phyloP scores from a whole-genome alignment of 2,113 vertebrate genomes.

The Muntiacus muntjak region DNA sequence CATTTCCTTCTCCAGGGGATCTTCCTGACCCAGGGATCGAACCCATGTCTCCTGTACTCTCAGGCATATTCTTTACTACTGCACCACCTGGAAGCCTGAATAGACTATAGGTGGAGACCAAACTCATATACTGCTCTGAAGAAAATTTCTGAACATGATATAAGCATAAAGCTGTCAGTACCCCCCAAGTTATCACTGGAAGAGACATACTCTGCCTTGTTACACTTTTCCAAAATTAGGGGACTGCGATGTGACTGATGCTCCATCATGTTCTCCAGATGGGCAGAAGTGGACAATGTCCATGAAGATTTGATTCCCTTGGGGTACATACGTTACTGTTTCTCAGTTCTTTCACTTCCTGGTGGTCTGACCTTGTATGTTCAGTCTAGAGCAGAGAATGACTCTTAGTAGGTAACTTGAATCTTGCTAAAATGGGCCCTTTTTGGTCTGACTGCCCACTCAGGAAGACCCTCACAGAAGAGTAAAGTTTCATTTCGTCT shows the following conservation, averaged over 20 bases:
- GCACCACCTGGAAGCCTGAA: not conserved
- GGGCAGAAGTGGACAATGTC: not conserved
- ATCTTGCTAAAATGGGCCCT: not conserved
- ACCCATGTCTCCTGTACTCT: not conserved
- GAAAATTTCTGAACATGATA: not conserved
- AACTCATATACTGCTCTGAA: not conserved
- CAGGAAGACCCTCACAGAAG: not conserved
- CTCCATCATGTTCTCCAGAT: too few relatives aligned
- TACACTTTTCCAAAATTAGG: not conserved
- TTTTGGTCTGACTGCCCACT: not conserved
- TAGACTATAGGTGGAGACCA: not conserved
- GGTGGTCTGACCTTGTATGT: rapidly evolving
- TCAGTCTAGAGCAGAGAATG: not conserved
- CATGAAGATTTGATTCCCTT: not conserved
- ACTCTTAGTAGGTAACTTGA: not conserved
- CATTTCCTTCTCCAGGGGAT: not conserved
- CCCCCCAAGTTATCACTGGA: not conserved
- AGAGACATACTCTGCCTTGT: not conserved
- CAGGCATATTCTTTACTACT: not conserved
- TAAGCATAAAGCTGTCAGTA: not conserved
- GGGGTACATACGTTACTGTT: not conserved
- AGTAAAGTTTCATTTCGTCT: not conserved
- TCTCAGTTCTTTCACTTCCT: not conserved
- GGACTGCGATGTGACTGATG: not conserved
- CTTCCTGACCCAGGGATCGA: not conserved